Conservation (phyloP, 2,797 vertebrate genomes). For the Psittacula derbiana region DNA sequence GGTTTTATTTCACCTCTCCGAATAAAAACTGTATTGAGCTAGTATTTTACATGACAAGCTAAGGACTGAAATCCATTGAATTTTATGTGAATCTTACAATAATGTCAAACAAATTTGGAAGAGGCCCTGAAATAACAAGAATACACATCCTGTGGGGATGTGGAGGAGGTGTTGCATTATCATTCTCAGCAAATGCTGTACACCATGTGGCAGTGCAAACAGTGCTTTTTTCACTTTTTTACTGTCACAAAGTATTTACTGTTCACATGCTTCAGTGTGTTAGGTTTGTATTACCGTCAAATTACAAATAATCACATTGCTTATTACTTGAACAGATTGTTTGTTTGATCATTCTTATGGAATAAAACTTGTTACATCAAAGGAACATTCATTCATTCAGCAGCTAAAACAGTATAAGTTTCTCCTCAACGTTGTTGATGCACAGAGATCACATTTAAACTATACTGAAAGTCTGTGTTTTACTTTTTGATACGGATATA, state of each 20-base stretch:
- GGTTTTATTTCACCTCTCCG: constrained; percentile 29
- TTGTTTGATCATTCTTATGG: constrained; percentile 45
- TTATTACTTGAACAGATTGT: constrained; percentile 43
- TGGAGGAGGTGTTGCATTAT: constrained; percentile 1
- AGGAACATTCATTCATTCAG: not conserved
- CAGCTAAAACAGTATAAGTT: not conserved
- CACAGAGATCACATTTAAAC: constrained; percentile 2
- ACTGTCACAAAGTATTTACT: constrained; percentile 42
- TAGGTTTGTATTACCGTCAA: constrained; percentile 6
- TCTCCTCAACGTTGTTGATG: not conserved
- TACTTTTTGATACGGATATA: not conserved
- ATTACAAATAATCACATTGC: constrained; percentile 54
- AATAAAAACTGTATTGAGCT: not conserved
- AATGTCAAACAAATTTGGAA: constrained; percentile 30
- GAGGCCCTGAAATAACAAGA: constrained; percentile 20
- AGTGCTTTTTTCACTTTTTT: constrained; percentile 48
- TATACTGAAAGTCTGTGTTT: not conserved
- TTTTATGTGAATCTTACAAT: not conserved
- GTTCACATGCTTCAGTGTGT: constrained; percentile 52
- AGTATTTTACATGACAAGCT: constrained; percentile 38
- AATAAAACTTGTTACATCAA: constrained; percentile 40
- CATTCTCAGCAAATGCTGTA: not conserved
- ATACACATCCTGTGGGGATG: constrained; percentile 31
- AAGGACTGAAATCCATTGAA: not conserved
- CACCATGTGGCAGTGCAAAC: constrained; percentile 37